A percentile compares a stretch with the other conserved stretches of the same genome.
Evolutionary conservation across 2,888 invertebrate species (phyloP).

Genomic region (Lasius fuliginosus): DNA sequence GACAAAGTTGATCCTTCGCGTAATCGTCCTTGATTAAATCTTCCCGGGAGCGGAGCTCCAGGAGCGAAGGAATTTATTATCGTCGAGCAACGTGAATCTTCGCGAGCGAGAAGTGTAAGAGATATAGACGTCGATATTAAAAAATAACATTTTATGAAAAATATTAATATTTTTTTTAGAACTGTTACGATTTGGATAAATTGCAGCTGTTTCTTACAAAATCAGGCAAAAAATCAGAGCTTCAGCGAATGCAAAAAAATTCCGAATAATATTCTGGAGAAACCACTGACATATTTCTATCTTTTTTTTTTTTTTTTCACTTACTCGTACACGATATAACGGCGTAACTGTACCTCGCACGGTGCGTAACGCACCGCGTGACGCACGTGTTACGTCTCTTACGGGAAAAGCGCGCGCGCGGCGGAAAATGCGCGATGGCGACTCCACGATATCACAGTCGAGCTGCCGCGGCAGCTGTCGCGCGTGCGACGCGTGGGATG

Average conservation of each 20-base stretch:
- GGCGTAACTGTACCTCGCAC: constrained; percentile 12
- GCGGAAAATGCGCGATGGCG: constrained; percentile 19
- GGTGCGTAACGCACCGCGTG: not conserved
- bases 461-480: constrained; percentile 68
- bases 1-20: constrained; percentile 21
- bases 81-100: not conserved
- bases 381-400: not conserved
- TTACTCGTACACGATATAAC: not conserved
- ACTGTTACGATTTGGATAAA: not conserved
- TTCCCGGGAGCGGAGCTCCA: not conserved
- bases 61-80: not conserved
- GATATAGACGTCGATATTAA: not conserved
- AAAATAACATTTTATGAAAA: not conserved
- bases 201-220: not conserved
- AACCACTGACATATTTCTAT: not conserved
- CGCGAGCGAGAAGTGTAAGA: not conserved
- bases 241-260: not conserved
- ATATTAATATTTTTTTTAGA: not conserved
- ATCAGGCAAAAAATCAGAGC: not conserved
- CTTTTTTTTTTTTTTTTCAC: not conserved
- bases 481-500: constrained; percentile 73
- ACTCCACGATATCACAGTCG: constrained; percentile 42
- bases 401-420: not conserved
- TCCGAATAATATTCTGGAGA: not conserved
- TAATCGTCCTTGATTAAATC: not conserved